Evolutionary conservation across 2,888 invertebrate genomes (phyloP), one percentile per base, ranked within the genome.

Genomic region (Drosophila algonquin): DNA sequence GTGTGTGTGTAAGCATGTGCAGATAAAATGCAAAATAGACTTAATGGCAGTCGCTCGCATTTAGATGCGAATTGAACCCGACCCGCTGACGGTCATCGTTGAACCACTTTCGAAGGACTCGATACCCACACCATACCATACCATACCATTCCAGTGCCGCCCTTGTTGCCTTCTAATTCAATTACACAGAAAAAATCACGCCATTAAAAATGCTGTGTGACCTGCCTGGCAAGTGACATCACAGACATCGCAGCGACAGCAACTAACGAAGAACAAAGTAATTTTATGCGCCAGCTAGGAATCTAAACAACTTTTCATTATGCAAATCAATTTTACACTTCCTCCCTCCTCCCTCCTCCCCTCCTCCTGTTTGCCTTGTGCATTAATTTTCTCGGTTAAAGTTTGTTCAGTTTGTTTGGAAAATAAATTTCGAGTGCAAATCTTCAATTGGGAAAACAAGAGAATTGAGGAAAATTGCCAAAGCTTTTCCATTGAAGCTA

Each of bases 21-120:
- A 81, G 84, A 87, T 89, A 85, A 83, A 85, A 85, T 85, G 87
- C 85, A 87, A 85, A 89, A 87, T 85, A 83, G 85, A 77, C 85
- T 73, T 75, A 65, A 81, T 68, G 55, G 70, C 79, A 79, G 58
- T 69, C 72, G 83, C 64, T 69, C 55, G 16, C 65, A 57, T 77
- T 72, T 79, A 83, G 74, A 77, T 81, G 63, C 65, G 21, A 83
- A 78, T 52, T 71, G 54, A 69, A 52, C 24, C 30, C 30, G 30
- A 7, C 30, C 30, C 30, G 30, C 27, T 27, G 27, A 27, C 27
- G 8, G 27, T 27, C 27, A 27, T 30, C 30, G 30, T 1, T 8
- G 30, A 30, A 30, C 2, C 30, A 30, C 30, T 35, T 35, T 47
- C 45, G 4, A 21, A 45, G 12, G 14, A 21, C 40, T 12, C 35